Conservation (phyloP, 2,113 vertebrate species). For the Nothocercus julius region DNA sequence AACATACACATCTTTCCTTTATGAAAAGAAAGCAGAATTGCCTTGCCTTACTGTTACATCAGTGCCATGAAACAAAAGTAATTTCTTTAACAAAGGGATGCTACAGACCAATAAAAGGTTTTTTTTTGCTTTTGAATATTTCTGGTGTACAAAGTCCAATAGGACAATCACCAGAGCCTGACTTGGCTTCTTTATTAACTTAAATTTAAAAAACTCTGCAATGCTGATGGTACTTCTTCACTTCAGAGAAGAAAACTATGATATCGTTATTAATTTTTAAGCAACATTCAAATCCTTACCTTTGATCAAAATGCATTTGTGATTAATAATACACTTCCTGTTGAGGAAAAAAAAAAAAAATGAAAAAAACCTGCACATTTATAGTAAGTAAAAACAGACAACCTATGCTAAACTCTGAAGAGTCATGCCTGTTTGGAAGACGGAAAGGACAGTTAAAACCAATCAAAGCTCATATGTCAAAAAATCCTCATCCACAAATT, state of each 20-base stretch:
- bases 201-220: not conserved
- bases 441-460: not conserved
- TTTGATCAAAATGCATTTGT: conserved; percentile 26
- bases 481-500: not conserved
- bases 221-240: not conserved
- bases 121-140: not conserved
- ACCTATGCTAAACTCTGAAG: not conserved
- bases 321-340: not conserved
- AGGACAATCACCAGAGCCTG: not conserved
- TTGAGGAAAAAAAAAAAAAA: too few species aligned
- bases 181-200: not conserved
- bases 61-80: not conserved
- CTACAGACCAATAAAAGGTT: not conserved
- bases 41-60: not conserved
- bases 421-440: not conserved
- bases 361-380: not conserved
- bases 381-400: not conserved
- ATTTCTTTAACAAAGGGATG: conserved; percentile 18
- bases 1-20: not conserved
- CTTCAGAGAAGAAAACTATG: not conserved
- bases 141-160: not conserved
- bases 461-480: not conserved
- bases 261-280: conserved; percentile 17
- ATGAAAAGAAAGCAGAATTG: not conserved
- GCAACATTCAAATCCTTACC: not conserved